Evolutionary conservation across 1,140 invertebrate genomes (phyloP).

Genomic region (Papilio xuthus): DNA sequence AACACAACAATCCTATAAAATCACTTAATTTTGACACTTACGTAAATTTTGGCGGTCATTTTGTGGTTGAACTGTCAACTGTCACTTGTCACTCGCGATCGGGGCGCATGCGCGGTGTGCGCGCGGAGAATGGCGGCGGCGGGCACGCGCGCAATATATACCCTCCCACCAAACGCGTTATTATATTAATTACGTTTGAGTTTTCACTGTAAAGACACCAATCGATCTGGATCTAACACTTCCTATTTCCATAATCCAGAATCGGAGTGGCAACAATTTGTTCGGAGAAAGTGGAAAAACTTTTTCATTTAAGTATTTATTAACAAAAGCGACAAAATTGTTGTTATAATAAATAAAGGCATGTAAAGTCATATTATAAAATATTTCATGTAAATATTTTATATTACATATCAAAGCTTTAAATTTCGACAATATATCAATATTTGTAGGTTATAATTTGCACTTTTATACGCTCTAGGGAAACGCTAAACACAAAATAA

Average conservation of each 20-base stretch:
- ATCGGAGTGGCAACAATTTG: slow-evolving; percentile 38
- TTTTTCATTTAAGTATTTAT: neutral
- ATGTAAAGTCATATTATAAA: neutral
- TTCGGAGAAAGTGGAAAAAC: slow-evolving; percentile 44
- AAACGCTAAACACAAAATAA: no score
- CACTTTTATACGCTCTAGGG: no score
- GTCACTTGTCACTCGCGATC: slow-evolving; percentile 71
- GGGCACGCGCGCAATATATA: slow-evolving; percentile 58
- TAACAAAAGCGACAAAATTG: neutral
- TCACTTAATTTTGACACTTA: slow-evolving; percentile 73
- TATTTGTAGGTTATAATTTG: no score
- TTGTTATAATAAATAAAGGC: neutral
- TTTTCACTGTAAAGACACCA: slow-evolving; percentile 65
- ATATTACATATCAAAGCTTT: neutral
- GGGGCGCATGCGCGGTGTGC: slow-evolving; percentile 65
- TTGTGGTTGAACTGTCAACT: slow-evolving; percentile 72
- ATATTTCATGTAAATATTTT: no score
- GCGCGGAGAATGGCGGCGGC: slow-evolving; percentile 71
- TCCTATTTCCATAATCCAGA: slow-evolving; percentile 63
- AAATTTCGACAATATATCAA: neutral
- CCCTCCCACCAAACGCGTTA: slow-evolving; percentile 69
- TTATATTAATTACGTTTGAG: slow-evolving; percentile 75
- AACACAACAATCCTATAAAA: slow-evolving; percentile 28
- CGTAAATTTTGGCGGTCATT: slow-evolving; percentile 78
- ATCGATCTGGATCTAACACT: slow-evolving; percentile 67